phyloP scores from a whole-genome alignment of 2,888 invertebrate species.

The Fissipunctia ypsillon region DNA sequence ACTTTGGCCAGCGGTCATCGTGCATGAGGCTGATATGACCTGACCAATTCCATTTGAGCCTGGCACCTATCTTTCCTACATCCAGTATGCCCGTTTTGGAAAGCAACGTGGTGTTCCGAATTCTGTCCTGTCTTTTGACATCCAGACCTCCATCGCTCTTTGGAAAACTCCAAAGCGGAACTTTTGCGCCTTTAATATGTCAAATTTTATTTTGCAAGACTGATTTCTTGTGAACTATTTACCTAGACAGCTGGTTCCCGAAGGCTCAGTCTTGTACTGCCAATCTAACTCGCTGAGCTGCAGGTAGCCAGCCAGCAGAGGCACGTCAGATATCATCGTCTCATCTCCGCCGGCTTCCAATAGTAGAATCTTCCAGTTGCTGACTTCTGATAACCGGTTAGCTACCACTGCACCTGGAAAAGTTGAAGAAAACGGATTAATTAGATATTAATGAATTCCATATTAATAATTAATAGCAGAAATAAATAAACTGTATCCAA shows the following conservation, averaged over 20 bases:
- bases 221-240: constrained; percentile 40
- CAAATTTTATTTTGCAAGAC: not conserved
- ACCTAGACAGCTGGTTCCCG: constrained; percentile 95
- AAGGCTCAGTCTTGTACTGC: constrained; percentile 98
- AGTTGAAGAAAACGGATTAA: not conserved
- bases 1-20: not conserved
- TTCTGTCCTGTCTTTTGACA: not conserved
- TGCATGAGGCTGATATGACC: not conserved
- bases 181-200: not conserved
- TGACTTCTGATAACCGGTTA: constrained; percentile 94
- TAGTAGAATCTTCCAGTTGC: constrained; percentile 94
- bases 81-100: not conserved
- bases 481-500: not conserved
- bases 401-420: constrained; percentile 95
- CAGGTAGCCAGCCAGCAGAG: constrained; percentile 95
- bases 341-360: constrained; percentile 97
- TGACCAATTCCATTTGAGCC: not conserved
- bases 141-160: not conserved
- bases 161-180: not conserved
- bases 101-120: not conserved
- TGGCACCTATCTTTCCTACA: not conserved
- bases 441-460: not conserved
- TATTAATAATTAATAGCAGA: not conserved
- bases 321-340: constrained; percentile 97
- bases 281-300: constrained; percentile 97